Evolutionary conservation across 2,797 vertebrate species (phyloP).

Genomic region (Scyliorhinus canicula): DNA sequence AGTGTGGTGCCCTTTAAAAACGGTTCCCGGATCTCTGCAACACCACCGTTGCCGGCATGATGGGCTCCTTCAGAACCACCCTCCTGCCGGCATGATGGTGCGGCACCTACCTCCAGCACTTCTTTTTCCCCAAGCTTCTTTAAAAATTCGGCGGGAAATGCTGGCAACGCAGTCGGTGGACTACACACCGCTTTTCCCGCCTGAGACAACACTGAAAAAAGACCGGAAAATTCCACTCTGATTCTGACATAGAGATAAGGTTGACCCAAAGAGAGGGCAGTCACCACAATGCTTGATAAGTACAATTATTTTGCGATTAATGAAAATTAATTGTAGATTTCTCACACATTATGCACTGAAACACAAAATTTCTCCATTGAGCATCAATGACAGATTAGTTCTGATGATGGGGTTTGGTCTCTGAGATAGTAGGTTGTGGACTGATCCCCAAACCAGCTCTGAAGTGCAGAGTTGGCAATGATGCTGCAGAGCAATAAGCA

Average conservation of each 20-base stretch:
- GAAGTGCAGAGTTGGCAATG: not conserved
- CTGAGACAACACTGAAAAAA: no score
- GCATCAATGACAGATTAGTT: not conserved
- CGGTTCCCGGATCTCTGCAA: no score
- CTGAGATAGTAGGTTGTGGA: not conserved
- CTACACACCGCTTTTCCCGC: no score
- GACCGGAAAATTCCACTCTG: not conserved
- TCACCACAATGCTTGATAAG: not conserved
- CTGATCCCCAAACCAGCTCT: not conserved
- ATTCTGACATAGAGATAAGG: not conserved
- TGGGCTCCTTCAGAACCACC: no score
- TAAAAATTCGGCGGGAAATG: no score
- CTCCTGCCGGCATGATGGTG: no score
- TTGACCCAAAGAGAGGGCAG: not conserved
- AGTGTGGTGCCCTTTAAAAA: no score
- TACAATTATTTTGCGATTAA: not conserved
- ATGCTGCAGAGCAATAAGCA: not conserved
- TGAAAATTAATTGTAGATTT: not conserved
- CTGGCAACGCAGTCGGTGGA: no score
- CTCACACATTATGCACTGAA: not conserved
- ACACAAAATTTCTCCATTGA: not conserved
- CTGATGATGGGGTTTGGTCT: not conserved
- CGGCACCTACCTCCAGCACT: no score
- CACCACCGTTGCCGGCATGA: no score
- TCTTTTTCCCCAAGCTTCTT: no score